Evolutionary conservation across 2,888 invertebrate species (phyloP), one percentile per base, ranked within the genome.

Genomic region (Myopa tessellatipennis): DNA sequence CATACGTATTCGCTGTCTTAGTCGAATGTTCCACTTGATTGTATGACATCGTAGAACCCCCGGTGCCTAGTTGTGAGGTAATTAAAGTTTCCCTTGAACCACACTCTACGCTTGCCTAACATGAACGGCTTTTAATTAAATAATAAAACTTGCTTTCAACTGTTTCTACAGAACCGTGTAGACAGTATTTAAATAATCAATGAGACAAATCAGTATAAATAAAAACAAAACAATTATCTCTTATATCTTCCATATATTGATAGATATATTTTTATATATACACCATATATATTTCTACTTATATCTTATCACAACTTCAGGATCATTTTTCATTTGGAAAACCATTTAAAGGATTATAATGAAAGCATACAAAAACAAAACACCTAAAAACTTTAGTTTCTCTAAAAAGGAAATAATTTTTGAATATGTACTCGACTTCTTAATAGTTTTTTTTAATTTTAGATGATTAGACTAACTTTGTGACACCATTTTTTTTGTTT

Each of bases 31-130:
- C 50, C 73, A 61, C 26, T 60, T 61, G 50, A 50, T 45, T 65
- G 50, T 65, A 67, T 52, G 65, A 14, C 55, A 52, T 52, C 45
- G 50, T 36, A 45, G 73, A 36, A 55, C 36, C 38, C 38, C 67
- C 70, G n/a, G 55, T 60, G 75, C 60, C 75, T 60, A n/a, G 26
- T 52, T 50, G 45, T 7, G 38, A 61, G 68, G 84, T 82, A 84
- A 86, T 87, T 86, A 86, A 85, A 84, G 77, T 80, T 84, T 87
- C 81, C 87, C 86, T 87, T 87, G 87, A 87, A 86, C 86, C 82
- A 82, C 80, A 80, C 78, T 79, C 55, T 69, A 60, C 63, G 36
- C 74, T 67, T 55, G 72, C 10, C 52, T 60, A 40, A 7, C 26
- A 52, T 65, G 65, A 74, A 65, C 69, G 69, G 45, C 75, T 45